phyloP scores from a whole-genome alignment of 2,797 vertebrate species.

The Thunnus albacares region DNA sequence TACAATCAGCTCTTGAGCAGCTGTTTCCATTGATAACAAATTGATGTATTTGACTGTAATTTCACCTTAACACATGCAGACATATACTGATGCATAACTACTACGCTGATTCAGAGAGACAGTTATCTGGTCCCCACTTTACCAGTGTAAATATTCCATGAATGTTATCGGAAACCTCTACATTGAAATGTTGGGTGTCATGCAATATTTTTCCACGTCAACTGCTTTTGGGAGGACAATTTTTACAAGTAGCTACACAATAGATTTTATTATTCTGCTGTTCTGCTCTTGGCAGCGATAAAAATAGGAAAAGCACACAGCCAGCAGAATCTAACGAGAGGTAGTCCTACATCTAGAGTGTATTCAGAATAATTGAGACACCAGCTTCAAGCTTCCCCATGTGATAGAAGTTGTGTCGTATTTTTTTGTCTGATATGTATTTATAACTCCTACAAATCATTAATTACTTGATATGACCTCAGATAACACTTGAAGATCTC shows the following conservation, averaged over 20 bases:
- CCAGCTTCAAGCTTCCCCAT: slow-evolving; percentile 23
- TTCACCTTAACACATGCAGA: slow-evolving; percentile 32
- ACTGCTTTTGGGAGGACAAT: slow-evolving; percentile 55
- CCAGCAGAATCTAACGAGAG: slow-evolving; percentile 62
- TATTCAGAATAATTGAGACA: slow-evolving; percentile 61
- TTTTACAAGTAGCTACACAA: slow-evolving; percentile 75
- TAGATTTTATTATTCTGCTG: slow-evolving; percentile 68
- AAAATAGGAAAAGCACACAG: slow-evolving; percentile 64
- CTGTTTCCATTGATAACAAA: slow-evolving; percentile 78
- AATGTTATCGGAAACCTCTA: slow-evolving; percentile 46
- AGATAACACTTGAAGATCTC: background rate
- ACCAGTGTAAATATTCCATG: slow-evolving; percentile 53
- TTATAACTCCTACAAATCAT: slow-evolving; percentile 1
- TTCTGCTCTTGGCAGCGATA: slow-evolving; percentile 67
- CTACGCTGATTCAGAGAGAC: slow-evolving; percentile 40
- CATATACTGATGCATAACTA: slow-evolving; percentile 32
- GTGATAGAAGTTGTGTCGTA: slow-evolving; percentile 9
- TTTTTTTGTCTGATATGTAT: slow-evolving; percentile 15
- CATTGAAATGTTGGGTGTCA: slow-evolving; percentile 42
- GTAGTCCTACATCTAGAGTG: slow-evolving; percentile 48
- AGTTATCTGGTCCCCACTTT: slow-evolving; percentile 40
- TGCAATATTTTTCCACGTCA: slow-evolving; percentile 40
- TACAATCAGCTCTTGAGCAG: slow-evolving; percentile 63
- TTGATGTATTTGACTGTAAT: slow-evolving; percentile 70
- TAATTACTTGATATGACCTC: slow-evolving; percentile 18